Conservation (phyloP, 2,113 vertebrate species). For the Semnornis frantzii region DNA sequence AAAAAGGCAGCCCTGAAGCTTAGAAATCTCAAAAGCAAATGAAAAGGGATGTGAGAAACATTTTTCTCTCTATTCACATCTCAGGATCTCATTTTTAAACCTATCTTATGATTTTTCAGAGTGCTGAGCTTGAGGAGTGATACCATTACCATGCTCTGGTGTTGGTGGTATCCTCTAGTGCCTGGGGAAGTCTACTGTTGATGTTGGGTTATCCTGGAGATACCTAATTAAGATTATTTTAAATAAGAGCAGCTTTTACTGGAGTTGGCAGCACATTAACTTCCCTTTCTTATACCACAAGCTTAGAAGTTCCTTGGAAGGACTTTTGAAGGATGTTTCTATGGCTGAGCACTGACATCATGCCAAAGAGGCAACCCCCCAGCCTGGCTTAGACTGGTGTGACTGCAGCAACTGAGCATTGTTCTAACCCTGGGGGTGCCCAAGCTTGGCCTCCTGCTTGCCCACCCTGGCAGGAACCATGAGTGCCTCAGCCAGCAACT, state of each 20-base stretch:
- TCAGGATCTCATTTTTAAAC: not conserved
- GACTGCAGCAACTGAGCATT: not conserved
- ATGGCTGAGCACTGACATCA: not conserved
- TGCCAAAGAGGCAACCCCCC: not conserved
- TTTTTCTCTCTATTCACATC: fast-evolving
- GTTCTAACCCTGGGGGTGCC: not conserved
- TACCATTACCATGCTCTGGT: fast-evolving
- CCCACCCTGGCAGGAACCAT: not conserved
- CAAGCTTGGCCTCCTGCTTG: too few relatives aligned
- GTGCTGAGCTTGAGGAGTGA: not conserved
- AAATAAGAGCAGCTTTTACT: not conserved
- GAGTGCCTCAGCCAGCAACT: not conserved
- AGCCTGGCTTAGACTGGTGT: not conserved
- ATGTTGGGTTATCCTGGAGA: not conserved
- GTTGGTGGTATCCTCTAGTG: not conserved
- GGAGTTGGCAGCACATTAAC: fast-evolving
- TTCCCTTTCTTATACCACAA: not conserved
- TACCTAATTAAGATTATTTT: not conserved
- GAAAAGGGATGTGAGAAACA: fast-evolving
- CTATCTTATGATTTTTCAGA: not conserved
- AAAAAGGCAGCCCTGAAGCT: not conserved
- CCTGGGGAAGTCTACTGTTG: not conserved
- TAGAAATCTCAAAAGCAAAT: not conserved
- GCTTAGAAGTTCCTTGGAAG: not conserved
- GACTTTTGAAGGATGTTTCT: not conserved